Base-by-base conservation (phyloP, 2,113 vertebrate species). In the Nothocercus nigrocapillus region DNA sequence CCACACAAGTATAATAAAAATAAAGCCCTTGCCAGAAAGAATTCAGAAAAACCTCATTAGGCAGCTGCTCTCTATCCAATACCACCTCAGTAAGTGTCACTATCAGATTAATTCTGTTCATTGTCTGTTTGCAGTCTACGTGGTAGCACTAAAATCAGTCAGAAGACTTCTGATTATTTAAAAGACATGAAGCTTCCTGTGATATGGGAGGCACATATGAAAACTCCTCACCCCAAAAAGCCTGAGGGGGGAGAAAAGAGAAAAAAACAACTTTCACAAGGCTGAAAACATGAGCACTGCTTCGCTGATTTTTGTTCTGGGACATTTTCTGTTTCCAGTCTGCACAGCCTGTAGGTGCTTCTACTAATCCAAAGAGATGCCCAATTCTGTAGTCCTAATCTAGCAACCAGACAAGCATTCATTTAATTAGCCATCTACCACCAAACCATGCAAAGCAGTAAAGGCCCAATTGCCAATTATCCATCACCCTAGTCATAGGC, bases 161-260 rank as follows among this genome's bases (percentile, higher is more conserved):
- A 66, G 64, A n/a, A 82, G 2, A 1, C n/a, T 86, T 67, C 38
- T n/a, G 18, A 15, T 42, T 56, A 64, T 58, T 49, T n/a, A 19
- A 34, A 36, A 54, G 22, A 20, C 5, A 47, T n/a, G 3, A 86
- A 53, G 28, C 4, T 72, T 36, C 59, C 34, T 47, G 51, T 73
- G 40, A 30, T 30, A 12, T 18, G 47, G 14, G 49, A 49, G 18
- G 8, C 34, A 49, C 11, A 36, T 9, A 22, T 4, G 34, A 81
- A 56, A 45, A 22, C 17, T 47, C 21, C 15, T 36, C 44, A 20
- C 20, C 44, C 20, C 9, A 9, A 66, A 67, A 0, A 0, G 0
- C 34, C 15, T 30, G 69, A 51, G 42, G 20, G 44, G 75, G 36
- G 36, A 36, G 36, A 36, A 36, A 36, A 36, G 36, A 36, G 36